Evolutionary conservation across 2,797 vertebrate species (phyloP).

Genomic region (Chelon labrosus): DNA sequence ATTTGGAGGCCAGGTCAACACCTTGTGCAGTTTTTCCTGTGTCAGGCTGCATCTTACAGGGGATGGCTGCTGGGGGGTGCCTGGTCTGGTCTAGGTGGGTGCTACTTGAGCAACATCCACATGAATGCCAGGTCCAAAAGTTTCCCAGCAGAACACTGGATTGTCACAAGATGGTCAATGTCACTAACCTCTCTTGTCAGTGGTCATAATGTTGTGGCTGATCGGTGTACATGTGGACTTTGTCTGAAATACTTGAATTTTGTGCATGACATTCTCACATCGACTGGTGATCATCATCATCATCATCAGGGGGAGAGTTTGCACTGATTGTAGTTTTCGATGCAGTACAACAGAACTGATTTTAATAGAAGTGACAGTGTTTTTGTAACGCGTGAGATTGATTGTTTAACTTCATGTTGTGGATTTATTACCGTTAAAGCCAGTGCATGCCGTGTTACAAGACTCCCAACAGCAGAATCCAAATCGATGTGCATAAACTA

Average conservation of each 20-base stretch:
- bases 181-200: too few species aligned
- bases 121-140: too few species aligned
- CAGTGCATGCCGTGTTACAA: constrained; percentile 60
- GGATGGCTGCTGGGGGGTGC: too few species aligned
- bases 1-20: too few species aligned
- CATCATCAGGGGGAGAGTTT: constrained; percentile 36
- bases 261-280: constrained; percentile 59
- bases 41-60: too few species aligned
- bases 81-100: too few species aligned
- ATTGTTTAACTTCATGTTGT: constrained; percentile 50
- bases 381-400: constrained; percentile 38
- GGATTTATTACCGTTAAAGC: constrained; percentile 34
- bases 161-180: too few species aligned
- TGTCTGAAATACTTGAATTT: constrained; percentile 75
- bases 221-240: constrained; percentile 41
- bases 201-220: too few species aligned
- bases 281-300: constrained; percentile 35
- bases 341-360: constrained; percentile 45
- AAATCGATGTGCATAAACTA: constrained; percentile 47
- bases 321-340: constrained; percentile 57
- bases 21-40: too few species aligned
- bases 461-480: constrained; percentile 33
- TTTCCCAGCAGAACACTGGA: too few species aligned
- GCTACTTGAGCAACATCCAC: too few species aligned
- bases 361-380: constrained; percentile 44